Evolutionary conservation across 2,113 vertebrate genomes (phyloP).

Genomic region (Seriola rivoliana): DNA sequence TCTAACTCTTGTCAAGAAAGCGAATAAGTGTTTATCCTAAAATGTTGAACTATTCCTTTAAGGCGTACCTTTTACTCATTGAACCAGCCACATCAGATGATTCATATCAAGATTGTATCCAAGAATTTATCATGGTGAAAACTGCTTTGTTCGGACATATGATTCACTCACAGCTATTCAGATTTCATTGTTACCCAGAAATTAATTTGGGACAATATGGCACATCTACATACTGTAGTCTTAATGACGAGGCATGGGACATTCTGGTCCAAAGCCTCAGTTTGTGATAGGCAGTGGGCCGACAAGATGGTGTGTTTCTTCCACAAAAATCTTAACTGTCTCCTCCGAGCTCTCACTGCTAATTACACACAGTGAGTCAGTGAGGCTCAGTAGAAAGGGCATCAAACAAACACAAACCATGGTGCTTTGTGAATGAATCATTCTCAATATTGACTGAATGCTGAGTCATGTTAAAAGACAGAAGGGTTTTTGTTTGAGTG

Average conservation of each 20-base stretch:
- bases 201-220: constrained; percentile 27
- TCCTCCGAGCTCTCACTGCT: constrained; percentile 50
- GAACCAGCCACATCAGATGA: too few relatives aligned
- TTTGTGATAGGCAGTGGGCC: constrained; percentile 41
- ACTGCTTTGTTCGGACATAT: neutral
- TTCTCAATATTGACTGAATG: constrained; percentile 55
- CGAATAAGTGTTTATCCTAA: too few relatives aligned
- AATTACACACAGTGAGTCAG: constrained; percentile 68
- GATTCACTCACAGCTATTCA: neutral
- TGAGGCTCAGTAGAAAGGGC: constrained; percentile 54
- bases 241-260: constrained; percentile 39
- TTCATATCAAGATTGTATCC: too few relatives aligned
- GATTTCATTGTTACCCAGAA: constrained; percentile 20
- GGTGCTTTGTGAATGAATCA: constrained; percentile 66
- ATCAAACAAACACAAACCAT: constrained; percentile 67
- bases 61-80: too few relatives aligned
- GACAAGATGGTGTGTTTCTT: constrained; percentile 51
- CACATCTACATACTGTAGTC: constrained; percentile 16
- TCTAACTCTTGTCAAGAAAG: too few relatives aligned
- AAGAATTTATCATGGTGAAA: neutral
- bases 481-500: constrained; percentile 49
- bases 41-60: too few relatives aligned
- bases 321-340: constrained; percentile 48
- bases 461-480: constrained; percentile 71
- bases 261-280: constrained; percentile 20